Evolutionary conservation across 2,888 invertebrate species (phyloP).

Genomic region (Eupithecia centaureata): DNA sequence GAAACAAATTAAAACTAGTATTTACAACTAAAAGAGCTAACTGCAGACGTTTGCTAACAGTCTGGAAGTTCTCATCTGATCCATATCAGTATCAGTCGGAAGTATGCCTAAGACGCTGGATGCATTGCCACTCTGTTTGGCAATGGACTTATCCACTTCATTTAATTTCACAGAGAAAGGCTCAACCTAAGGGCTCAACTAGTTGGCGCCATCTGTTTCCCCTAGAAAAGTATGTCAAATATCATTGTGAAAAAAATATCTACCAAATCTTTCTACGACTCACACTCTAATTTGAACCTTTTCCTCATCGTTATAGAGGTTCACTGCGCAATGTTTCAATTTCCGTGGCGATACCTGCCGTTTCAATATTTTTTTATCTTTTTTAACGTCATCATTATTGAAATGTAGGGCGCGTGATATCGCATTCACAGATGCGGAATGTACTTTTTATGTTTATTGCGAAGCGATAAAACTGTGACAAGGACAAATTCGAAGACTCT

Average conservation of each 20-base stretch:
- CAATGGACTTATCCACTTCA: not conserved
- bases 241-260: not conserved
- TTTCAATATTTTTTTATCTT: conserved; percentile 21
- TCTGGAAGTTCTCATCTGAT: too few species aligned
- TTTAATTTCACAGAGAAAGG: not conserved
- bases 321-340: not conserved
- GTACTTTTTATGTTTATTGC: conserved; percentile 39
- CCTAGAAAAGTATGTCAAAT: not conserved
- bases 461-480: conserved; percentile 30
- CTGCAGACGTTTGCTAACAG: too few species aligned
- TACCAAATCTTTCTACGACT: not conserved
- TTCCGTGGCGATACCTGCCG: conserved; percentile 3
- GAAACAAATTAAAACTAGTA: too few species aligned
- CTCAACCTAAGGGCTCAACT: not conserved
- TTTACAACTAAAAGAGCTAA: too few species aligned
- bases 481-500: conserved; percentile 6
- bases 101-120: too few species aligned
- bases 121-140: too few species aligned
- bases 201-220: not conserved
- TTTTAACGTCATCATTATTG: conserved; percentile 24
- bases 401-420: conserved; percentile 36
- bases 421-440: conserved; percentile 36
- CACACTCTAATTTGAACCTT: not conserved
- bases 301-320: not conserved
- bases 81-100: too few species aligned